Conservation (phyloP, 2,113 vertebrate species). For the Vulpes ferrilata region DNA sequence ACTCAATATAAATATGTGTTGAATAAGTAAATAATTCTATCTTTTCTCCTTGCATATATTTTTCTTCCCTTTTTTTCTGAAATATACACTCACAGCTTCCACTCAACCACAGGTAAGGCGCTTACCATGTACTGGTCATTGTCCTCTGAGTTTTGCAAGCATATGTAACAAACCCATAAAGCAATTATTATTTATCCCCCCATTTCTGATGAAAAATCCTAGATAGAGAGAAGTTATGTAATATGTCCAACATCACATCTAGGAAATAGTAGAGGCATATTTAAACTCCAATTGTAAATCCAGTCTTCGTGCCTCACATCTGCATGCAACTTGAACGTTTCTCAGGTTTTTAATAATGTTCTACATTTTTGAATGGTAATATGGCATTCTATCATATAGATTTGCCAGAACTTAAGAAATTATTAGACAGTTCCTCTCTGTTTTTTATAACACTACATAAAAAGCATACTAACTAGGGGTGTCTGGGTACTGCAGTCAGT, state of each 20-base stretch:
- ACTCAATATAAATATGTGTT: background rate
- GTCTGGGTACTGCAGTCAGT: background rate
- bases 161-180: background rate
- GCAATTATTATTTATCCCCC: background rate
- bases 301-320: background rate
- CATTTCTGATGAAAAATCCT: background rate
- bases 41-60: background rate
- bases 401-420: constrained; percentile 12
- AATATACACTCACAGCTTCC: background rate
- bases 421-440: background rate
- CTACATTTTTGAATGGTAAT: background rate
- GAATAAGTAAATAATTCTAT: background rate
- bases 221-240: background rate
- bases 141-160: background rate
- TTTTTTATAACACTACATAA: background rate
- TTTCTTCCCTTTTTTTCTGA: background rate
- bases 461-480: background rate
- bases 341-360: background rate
- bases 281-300: background rate
- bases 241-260: background rate
- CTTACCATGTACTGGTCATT: background rate
- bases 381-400: background rate
- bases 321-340: background rate
- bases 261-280: background rate
- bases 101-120: background rate